Base-by-base conservation (phyloP, 1,140 invertebrate species). In the Philopotamus ludificatus region DNA sequence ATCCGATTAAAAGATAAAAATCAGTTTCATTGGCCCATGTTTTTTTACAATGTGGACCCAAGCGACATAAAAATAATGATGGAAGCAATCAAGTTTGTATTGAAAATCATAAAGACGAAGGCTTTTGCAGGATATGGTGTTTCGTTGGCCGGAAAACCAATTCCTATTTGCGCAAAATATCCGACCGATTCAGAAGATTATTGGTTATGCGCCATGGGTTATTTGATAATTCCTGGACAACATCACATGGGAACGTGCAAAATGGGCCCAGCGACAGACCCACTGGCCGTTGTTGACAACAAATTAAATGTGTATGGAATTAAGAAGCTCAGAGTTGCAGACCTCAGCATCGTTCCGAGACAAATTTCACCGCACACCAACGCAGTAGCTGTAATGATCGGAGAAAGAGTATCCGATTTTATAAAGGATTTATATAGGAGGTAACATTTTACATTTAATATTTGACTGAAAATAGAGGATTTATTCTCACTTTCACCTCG, bases 371-470 rank as follows among this genome's bases (percentile, higher is more conserved):
- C 86, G 1, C 90, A 93, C 72, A 85, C 87, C 0, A 90, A 88
- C 66, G 88, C 87, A 0, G 84, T 85, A 0, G 84, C 88, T 2
- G 83, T 85, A 45, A 94, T 95, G 92, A 89, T 95, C 47, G 94
- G 85, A 0, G 93, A 96, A 75, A 92, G 92, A 74, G 90, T 83
- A 0, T 86, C 91, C 0, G 89, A 93, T 74, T 82, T 94, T 73
- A 90, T 95, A 28, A 88, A 86, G 71, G 74, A 79, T 59, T n/a
- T n/a, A n/a, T 74, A 79, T 51, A 86, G 86, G 86, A 63, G 83
- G 73, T 84, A 1, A 53, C 4, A 34, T 34, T 34, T 4, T 12
- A 12, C 12, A 34, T 7, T 34, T 7, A 34, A 34, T n/a, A n/a
- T n/a, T 12, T 34, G 28, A 34, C 4, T 34, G 4, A 34, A 34